Base-by-base conservation (phyloP, 1,140 invertebrate genomes). In the Araneus ventricosus region DNA sequence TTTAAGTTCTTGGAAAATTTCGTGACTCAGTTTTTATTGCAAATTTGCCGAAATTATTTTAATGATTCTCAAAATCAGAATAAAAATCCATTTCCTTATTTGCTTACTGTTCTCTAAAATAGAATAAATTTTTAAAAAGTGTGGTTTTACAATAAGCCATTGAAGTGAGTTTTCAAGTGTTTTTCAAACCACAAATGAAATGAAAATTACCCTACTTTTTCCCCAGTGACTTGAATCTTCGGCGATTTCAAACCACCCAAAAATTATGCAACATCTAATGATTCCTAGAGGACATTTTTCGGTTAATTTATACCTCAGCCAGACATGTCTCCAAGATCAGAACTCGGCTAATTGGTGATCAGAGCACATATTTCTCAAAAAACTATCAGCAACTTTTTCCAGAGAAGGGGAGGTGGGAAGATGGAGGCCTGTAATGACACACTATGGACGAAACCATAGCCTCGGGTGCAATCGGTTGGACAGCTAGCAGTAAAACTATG, bases 341-440 rank as follows among this genome's bases (percentile, higher is more conserved):
- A 52, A 45, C 39, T 82, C 41, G 37, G 37, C 80, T 82, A 82
- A 82, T 82, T 82, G 80, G 80, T 82, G 80, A 82, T 82, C 80
- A 82, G 80, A 52, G 80, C 80, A 45, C 80, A 82, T 41, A 82
- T 52, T 82, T 82, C n/a, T 45, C n/a, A 52, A 75, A 75, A 75
- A 75, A 75, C 70, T 75, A 75, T 75, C 70, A 75, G 70, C 34
- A 30, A 75, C 70, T 75, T 75, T 75, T 34, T 75, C 5, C 30
- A 75, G 30, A 10, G 70, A 20, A 20, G 70, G 30, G 30, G 70
- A 34, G 27, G 70, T 30, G 30, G 30, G 34, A 34, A 37, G 20
- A 30, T 6, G 30, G 30, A 34, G 8, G 17, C n/a, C 17, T 30
- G 30, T 75, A 75, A 75, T 75, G 70, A 75, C 70, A 75, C 30